Base-by-base conservation (phyloP, 2,888 invertebrate species). In the Eilema depressum region DNA sequence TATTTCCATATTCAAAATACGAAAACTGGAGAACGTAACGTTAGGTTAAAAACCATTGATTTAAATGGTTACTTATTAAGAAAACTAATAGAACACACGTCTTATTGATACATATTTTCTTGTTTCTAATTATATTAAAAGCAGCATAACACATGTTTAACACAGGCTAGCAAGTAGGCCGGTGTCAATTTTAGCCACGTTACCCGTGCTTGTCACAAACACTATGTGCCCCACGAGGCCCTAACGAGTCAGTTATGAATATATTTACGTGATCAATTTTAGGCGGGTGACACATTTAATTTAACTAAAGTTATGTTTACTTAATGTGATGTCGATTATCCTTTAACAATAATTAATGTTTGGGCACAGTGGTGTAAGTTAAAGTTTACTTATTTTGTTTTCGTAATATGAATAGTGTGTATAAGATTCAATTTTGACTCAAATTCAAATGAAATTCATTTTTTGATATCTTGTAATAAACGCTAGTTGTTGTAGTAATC, bases 231-330 rank as follows among this genome's bases (percentile, higher is more conserved):
- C 79, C 79, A 71, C 75, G 76, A 73, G 80, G 71, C 69, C 41
- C 56, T 33, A 14, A 47, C 20, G 2, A 10, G 2, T 47, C 73
- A 78, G 83, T 82, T 83, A 82, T 74, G 71, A 74, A 73, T 74
- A 71, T 77, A 74, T 82, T 75, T 82, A 78, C 73, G 83, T 80
- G 80, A 83, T 83, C 78, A 83, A 80, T 75, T 83, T 75, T 70
- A 71, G 63, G 74, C 53, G 41, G 65, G 14, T 63, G 62, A 66
- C 71, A 62, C 28, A 68, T 70, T 66, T 70, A 56, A 61, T 53
- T 64, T 53, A 26, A 63, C 26, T 47, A 47, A 17, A 25, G 62
- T 28, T 56, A 30, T 26, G 59, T 20, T 20, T 53, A 53, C 10
- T 53, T 20, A n/a, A 2, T 53, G 53, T n/a, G 53, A n/a, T n/a